Conservation (phyloP, 2,113 vertebrate species). For the Platichthys stellatus region DNA sequence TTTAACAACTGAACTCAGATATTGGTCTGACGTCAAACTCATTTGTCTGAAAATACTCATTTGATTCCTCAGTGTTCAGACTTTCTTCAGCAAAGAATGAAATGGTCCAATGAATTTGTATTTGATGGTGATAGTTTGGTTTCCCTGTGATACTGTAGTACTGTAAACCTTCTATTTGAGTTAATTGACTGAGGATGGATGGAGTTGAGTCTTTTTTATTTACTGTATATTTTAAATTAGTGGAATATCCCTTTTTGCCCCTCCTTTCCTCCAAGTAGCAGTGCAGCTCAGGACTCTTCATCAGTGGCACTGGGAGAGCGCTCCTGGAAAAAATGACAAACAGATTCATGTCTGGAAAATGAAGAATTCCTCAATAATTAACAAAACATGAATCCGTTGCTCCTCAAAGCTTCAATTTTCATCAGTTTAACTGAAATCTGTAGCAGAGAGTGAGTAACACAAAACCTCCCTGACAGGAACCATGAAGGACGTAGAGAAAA, state of each 20-base stretch:
- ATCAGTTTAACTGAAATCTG: background rate
- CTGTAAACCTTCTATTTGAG: background rate
- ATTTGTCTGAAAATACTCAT: too few species aligned
- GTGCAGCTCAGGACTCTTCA: constrained; percentile 70
- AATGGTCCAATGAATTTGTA: background rate
- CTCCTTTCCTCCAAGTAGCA: background rate
- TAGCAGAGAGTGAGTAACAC: too few species aligned
- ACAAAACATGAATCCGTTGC: background rate
- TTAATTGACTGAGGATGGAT: constrained; percentile 37
- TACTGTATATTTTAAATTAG: constrained; percentile 19
- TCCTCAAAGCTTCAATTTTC: background rate
- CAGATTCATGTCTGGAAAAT: background rate
- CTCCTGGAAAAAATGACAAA: constrained; percentile 61
- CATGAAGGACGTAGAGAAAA: background rate
- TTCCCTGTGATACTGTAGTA: background rate
- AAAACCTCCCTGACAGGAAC: background rate
- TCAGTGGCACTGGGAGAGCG: constrained; percentile 75
- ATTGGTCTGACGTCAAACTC: too few species aligned
- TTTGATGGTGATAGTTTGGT: constrained; percentile 6
- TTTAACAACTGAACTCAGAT: background rate
- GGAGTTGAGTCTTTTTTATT: constrained; percentile 36
- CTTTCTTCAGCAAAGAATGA: too few species aligned
- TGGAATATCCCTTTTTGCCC: constrained; percentile 19
- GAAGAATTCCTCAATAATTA: background rate
- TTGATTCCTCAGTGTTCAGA: too few species aligned